Evolutionary conservation across 2,113 vertebrate genomes (phyloP), one percentile per base, ranked within the genome.

Genomic region (Corythornis vintsioides): DNA sequence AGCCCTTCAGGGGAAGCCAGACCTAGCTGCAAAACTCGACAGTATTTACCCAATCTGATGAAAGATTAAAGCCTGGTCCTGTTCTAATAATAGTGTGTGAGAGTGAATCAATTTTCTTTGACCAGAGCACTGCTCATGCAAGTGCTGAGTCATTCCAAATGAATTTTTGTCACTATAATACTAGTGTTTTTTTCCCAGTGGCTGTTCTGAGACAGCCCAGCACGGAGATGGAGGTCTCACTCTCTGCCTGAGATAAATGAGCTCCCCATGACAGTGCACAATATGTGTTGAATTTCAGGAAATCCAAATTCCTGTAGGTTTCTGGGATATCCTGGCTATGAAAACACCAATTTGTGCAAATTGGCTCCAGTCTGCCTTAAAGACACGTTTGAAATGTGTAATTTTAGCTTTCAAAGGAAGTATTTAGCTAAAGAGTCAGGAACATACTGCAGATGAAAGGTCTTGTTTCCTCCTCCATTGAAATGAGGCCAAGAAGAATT

Each of bases 341-440:
- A 94, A 95, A 94, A 50, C 55, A 85, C 7, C 63, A 82, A 24
- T 87, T 95, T 94, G 73, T 91, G 71, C 52, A 88, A 88, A 60
- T 81, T 83, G 89, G 75, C 79, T 92, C 83, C 84, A 86, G 65
- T 28, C 43, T 89, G 87, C 48, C 96, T 85, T 77, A 83, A 91
- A 91, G 52, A 73, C 52, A 61, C 19, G 69, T 64, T 89, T 92
- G 79, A 94, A 91, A 71, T 29, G 47, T 77, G 53, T 91, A 92
- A 94, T 96, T 96, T 95, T 93, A 88, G 76, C 88, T 84, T 80
- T 83, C 47, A 90, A 90, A 80, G 82, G 89, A 94, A 95, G 79
- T 74, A 80, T 67, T 92, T 94, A 91, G 72, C 71, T 85, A 38
- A 81, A 75, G 60, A 91, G 83, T 57, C 48, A 57, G 61, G 79